Base-by-base conservation (phyloP, 1,140 invertebrate species). In the Platorchestia sp. region DNA sequence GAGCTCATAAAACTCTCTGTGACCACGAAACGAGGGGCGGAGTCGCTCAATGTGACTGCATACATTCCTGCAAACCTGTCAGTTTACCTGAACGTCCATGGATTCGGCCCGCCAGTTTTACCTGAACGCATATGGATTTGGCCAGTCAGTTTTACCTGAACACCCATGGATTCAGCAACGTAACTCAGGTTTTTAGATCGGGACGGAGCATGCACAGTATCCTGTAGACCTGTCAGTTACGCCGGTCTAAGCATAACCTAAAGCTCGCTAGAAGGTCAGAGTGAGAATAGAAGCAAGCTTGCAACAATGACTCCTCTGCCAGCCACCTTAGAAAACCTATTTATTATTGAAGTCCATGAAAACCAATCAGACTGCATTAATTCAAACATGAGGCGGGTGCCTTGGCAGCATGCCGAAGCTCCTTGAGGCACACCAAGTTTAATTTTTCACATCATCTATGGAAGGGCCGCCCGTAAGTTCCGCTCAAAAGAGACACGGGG, bases 321-420 rank as follows among this genome's bases (percentile, higher is more conserved):
- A 75, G 59, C 59, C 59, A 75, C 59, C 14, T 27, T 22, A 75
- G 59, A 75, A 75, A 75, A 41, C 87, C 40, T 93, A 45, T 93
- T 47, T 93, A 93, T 93, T 93, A 93, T 93, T 47, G 91, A 93
- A 93, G 44, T 47, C 91, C 91, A 93, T 93, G 91, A 45, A 93
- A 93, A 93, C 43, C 45, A 93, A 93, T 93, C 91, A 93, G 36
- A 10, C 36, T 93, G 43, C 45, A 93, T 93, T 93, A 93, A 93
- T 93, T 93, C 91, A 93, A 93, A 93, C 91, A 93, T 93, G 91
- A 45, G 10, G 44, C 45, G 43, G 6, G 45, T 0, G 45, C 36
- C 91, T 1, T 75, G 59, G 87, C 87, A 42, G 87, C 10, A 27
- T 27, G 43, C 43, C 41, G 87, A 93, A 44, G 22, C 91, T 93